A percentile compares a stretch with the other conserved stretches of the same genome.
Conservation (phyloP, 2,797 vertebrate species). For the Falco concolor region DNA sequence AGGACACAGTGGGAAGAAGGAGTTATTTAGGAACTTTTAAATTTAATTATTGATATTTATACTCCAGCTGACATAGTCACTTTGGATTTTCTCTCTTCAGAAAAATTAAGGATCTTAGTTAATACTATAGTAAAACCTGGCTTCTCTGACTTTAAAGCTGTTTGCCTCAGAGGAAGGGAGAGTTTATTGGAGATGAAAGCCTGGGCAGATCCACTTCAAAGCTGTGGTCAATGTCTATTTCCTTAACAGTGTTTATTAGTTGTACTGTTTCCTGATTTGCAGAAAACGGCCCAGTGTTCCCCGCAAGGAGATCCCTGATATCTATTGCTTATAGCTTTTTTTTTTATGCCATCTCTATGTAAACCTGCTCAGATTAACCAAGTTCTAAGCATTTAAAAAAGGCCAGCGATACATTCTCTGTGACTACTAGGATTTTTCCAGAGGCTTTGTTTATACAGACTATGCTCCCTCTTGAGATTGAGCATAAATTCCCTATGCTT, state of each 20-base stretch:
- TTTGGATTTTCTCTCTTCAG: background rate
- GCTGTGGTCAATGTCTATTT: background rate
- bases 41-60: constrained; percentile 20
- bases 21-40: constrained; percentile 31
- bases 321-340: background rate
- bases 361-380: background rate
- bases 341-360: background rate
- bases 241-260: background rate
- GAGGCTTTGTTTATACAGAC: background rate
- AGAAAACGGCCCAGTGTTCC: background rate
- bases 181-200: background rate
- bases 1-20: background rate
- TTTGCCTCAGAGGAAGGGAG: background rate
- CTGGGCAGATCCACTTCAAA: background rate
- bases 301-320: background rate
- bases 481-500: background rate
- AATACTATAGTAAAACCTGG: background rate
- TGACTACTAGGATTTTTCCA: background rate
- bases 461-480: background rate
- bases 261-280: background rate
- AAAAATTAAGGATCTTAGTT: background rate
- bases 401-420: background rate
- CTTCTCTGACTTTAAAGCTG: background rate
- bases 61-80: background rate
- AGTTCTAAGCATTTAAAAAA: background rate